Base-by-base conservation (phyloP, 1,140 invertebrate genomes). In the Spodoptera frugiperda region DNA sequence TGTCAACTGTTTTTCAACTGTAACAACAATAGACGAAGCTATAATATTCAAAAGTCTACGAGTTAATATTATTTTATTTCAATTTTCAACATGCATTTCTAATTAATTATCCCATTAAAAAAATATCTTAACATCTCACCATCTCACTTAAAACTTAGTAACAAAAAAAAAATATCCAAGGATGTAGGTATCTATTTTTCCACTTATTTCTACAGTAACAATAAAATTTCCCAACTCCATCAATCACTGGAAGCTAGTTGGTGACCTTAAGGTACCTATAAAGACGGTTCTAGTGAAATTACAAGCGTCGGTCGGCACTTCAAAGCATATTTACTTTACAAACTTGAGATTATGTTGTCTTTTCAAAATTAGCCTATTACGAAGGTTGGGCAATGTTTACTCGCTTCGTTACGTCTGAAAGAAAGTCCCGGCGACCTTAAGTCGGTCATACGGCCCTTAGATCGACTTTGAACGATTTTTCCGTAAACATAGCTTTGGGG, bases 361-460 rank as follows among this genome's bases (percentile, higher is more conserved):
- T 91, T 89, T 88, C 84, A 84, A 90, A 91, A 90, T 91, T 90
- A 88, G 87, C 88, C 82, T 85, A 89, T 89, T 85, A 87, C 78
- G 73, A 74, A 79, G 68, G 84, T 91, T 89, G 82, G 78, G 87
- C 84, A 90, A 92, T 91, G 85, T 90, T 87, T 87, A 82, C 79
- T 77, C 78, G 78, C 74, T 82, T 78, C 78, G 70, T 59, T 77
- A 84, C 83, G 86, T 87, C 84, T 80, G 81, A 84, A 87, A 87
- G 81, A 86, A 83, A 85, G 83, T 84, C 65, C 71, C 70, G 75
- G 73, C 61, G 76, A 59, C 72, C 48, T 75, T 44, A 75, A 75
- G 72, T 65, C 25, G 39, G 44, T 55, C 55, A 73, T 61, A 55
- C 12, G 51, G 53, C 19, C 33, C 55, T 44, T 30, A 30, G 55